A percentile compares a stretch with the other conserved stretches of the same genome.
Conservation (phyloP, 2,888 invertebrate species). For the Hirtodrosophila confusa region DNA sequence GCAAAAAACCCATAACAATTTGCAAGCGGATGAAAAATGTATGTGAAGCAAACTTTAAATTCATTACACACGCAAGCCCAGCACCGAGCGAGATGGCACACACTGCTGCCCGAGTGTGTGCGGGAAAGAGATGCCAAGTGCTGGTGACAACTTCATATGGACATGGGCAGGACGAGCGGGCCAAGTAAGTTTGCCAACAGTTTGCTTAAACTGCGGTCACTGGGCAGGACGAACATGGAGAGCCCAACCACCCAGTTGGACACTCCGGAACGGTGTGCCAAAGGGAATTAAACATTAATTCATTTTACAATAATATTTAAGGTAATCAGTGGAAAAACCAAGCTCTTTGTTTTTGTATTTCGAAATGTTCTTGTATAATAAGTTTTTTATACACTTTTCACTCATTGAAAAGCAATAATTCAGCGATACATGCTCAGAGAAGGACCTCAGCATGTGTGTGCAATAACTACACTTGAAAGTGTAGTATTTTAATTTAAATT, state of each 20-base stretch:
- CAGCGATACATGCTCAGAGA: too few relatives aligned
- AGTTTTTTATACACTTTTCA: too few relatives aligned
- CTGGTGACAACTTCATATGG: constrained; percentile 65
- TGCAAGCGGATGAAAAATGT: constrained; percentile 76
- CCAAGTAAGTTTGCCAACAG: constrained; percentile 49
- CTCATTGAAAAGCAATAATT: too few relatives aligned
- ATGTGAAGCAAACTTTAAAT: constrained; percentile 76
- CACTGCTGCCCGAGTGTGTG: background rate
- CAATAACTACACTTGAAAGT: too few relatives aligned
- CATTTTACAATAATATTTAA: background rate
- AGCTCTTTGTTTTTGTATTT: background rate
- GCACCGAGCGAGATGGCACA: constrained; percentile 17
- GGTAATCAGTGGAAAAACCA: background rate
- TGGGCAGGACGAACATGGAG: constrained; percentile 43
- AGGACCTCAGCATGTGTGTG: too few relatives aligned
- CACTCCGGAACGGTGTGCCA: constrained; percentile 3
- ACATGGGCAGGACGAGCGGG: constrained; percentile 31
- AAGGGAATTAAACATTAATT: background rate
- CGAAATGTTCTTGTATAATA: too few relatives aligned
- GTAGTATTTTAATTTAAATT: too few relatives aligned
- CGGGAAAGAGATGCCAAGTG: constrained; percentile 19
- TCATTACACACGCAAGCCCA: constrained; percentile 76
- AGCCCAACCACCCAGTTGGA: constrained; percentile 25
- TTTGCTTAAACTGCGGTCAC: constrained; percentile 75
- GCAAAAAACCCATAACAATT: constrained; percentile 69